Base-by-base conservation (phyloP, 2,888 invertebrate genomes). In the Chaetogeoica ovagalla region DNA sequence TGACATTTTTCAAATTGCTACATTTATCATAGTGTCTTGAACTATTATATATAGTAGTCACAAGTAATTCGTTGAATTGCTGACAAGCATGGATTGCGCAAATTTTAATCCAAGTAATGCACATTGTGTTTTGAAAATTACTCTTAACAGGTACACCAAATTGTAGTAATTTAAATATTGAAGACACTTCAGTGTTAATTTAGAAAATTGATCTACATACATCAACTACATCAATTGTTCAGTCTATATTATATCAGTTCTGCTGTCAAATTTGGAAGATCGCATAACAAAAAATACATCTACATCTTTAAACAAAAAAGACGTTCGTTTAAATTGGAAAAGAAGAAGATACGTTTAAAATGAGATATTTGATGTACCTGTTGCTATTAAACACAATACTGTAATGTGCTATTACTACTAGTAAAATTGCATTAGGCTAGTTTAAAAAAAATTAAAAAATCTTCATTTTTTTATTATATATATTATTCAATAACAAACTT, bases 291-390 rank as follows among this genome's bases (percentile, higher is more conserved):
- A 15, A 66, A 43, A 39, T 19, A 52, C 9, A 60, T 43, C 77
- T 79, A 79, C 76, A 77, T 69, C 76, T 77, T 60, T 77, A 77
- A 69, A 77, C 17, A 59, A 37, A 60, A 60, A 30, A 30, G n/a
- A 7, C 9, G 1, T 52, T 60, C 37, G 11, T 39, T 30, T 30
- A 9, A 66, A 75, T 19, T 59, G 7, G 30, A 62, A 43, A 15
- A 75, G 30, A 15, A 75, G 30, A 62, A 43, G 23, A 75, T 75
- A 19, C 5, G 43, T 59, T 43, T 43, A 76, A n/a, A 62, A 62
- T 77, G 39, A 70, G 19, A 62, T 48, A 68, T 77, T 77, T 77
- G 77, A 62, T 77, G 62, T 77, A 70, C 77, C 77, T 77, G 59
- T 77, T 68, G 30, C 8, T 62, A n/a, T 59, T 60, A 62, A 77